Evolutionary conservation across 1,140 invertebrate genomes (phyloP), one percentile per base, ranked within the genome.

Genomic region (Euwallacea fornicatus): DNA sequence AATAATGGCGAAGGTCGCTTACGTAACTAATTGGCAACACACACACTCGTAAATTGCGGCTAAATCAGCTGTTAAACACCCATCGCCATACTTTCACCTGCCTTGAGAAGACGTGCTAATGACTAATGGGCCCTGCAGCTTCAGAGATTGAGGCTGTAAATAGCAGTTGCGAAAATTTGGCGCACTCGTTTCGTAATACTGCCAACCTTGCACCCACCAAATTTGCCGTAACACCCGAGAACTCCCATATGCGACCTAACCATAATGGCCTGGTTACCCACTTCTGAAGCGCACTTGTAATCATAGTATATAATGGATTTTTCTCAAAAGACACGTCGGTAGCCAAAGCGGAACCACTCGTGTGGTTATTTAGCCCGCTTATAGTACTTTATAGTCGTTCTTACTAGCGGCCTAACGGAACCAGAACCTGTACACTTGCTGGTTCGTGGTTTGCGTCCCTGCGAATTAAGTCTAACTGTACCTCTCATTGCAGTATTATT

Each of bases 381-480:
- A 7, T 54, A 55, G 63, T 44, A 63, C 8, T 16, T 33, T 33
- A 41, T 47, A 47, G 61, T 41, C 53, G 63, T 66, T 66, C 63
- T 66, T 66, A 66, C 44, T 54, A 21, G 21, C 63, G 42, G 55
- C 7, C 15, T 66, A 66, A 66, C 63, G 63, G 63, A 66, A 66
- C 50, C 41, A 11, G 33, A 66, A 66, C 63, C 63, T 66, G 63
- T 66, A 66, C 63, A 66, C 47, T 66, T 55, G 61, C 21, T 33
- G 21, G 61, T 47, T 64, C 61, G 21, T 33, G 46, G 43, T 47
- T 64, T 64, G 47, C 21, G 63, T 66, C 63, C 63, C 55, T 42
- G 63, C 53, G 50, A 66, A 66, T 66, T 66, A 66, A 66, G 63
- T 6, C 16, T 66, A 66, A 66, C 63, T 41, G 63, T 66, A 66